Evolutionary conservation across 2,113 vertebrate genomes (phyloP), one percentile per base, ranked within the genome.

Genomic region (Leucopternis melanops): DNA sequence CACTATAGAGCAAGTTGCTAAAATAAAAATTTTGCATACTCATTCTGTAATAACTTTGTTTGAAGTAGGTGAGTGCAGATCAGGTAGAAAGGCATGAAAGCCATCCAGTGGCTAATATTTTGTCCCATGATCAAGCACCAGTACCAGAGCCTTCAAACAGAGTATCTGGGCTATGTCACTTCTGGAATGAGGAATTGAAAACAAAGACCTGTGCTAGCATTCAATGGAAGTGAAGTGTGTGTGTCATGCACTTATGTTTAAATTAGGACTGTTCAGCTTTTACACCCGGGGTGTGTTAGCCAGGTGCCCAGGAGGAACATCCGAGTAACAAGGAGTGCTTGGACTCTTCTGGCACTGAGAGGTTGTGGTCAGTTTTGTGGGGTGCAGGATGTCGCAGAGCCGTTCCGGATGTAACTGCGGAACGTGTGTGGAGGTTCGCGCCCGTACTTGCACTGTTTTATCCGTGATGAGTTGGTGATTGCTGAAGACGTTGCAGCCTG

Each of bases 401-500:
- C 10, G 0, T 16, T 38, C n/a, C 2, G 73, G 5, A 0, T 19
- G 77, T 15, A 21, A 1, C 32, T 6, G 77, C 81, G 4, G 62
- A 8, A 0, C 3, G 6, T 2, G 19, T 36, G 2, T 0, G 57
- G 26, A 9, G 52, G 31, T 42, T 70, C 16, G 0, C 23, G 5
- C 29, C 21, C 57, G 0, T 5, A 1, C 44, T 20, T 8, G 16
- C 2, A 0, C 38, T 6, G 21, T 36, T 49, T 25, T 45, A 1
- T 11, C 9, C 6, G 6, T 5, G 54, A 2, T 6, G 23, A 32
- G 20, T 1, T 31, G 32, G 23, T 32, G 57, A 6, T 21, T 25
- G 92, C 31, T 36, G 74, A 16, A 36, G 25, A 8, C 0, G 4
- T 38, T 40, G 61, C 62, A 27, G 40, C 45, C 59, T 27, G 1